Evolutionary conservation across 1,140 invertebrate species (phyloP), one percentile per base, ranked within the genome.

Genomic region (Calosoma granatense): DNA sequence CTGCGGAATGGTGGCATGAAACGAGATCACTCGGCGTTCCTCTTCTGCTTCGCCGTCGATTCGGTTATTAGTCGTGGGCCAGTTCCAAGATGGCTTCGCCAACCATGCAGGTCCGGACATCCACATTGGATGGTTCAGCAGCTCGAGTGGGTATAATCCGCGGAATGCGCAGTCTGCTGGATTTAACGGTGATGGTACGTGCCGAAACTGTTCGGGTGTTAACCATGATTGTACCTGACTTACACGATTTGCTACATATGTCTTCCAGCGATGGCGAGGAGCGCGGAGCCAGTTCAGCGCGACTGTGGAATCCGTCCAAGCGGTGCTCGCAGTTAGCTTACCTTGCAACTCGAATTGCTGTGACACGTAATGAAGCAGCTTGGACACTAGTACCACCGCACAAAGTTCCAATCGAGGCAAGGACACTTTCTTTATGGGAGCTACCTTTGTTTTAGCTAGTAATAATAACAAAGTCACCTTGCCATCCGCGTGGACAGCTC

Each of bases 381-480:
- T 22, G 3, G 62, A 54, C 1, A 65, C 20, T 4, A 67, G 11
- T 2, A 62, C 2, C 9, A 65, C 66, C 51, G 26, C 61, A 23
- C 51, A 58, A 17, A 68, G 56, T 61, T 67, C 65, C 39, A 67
- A 47, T 12, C 62, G 17, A 2, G 66, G 65, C 9, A 70, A 47
- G 0, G 72, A 63, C 1, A 1, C 66, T 51, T 9, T 56, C 56
- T 59, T 69, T 68, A 2, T 68, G 20, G 19, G 74, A 68, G 70
- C 64, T 1, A 75, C 70, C 55, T 64, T 60, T 15, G 62, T 26
- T 57, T 59, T 59, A 9, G 58, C 54, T 41, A 56, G 60, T 1
- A 59, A 26, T 15, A 59, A 41, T 14, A 20, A 12, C 1, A 12
- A 19, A 2, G 15, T n/a, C 14, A 57, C 12, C 11, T 20, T 2